Percentiles rank a stretch among this genome's conserved stretches.
Conservation (phyloP, 1,140 invertebrate genomes). For the Drosophila sucinea region DNA sequence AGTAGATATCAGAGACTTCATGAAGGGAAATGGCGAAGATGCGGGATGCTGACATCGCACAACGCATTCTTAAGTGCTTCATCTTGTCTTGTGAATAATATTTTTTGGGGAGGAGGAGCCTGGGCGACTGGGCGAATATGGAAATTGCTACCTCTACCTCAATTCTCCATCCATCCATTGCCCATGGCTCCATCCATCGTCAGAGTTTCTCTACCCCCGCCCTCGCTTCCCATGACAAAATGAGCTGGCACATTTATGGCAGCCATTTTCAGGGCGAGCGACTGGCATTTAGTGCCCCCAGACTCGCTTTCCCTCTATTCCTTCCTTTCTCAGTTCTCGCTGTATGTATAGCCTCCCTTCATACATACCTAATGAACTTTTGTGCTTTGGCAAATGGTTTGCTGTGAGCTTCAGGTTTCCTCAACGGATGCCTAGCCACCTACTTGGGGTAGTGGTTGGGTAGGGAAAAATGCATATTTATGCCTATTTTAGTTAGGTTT, state of each 20-base stretch:
- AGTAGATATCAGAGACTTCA: slow-evolving; percentile 55
- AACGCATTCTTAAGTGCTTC: slow-evolving; percentile 77
- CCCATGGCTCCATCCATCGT: background rate
- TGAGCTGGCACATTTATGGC: slow-evolving; percentile 79
- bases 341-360: slow-evolving; percentile 25
- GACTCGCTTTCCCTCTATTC: slow-evolving; percentile 12
- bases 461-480: slow-evolving; percentile 49
- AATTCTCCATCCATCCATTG: slow-evolving; percentile 16
- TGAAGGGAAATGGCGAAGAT: slow-evolving; percentile 1
- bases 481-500: slow-evolving; percentile 34
- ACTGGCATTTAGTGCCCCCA: slow-evolving; percentile 59
- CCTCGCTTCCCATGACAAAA: slow-evolving; percentile 35
- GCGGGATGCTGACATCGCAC: slow-evolving; percentile 62
- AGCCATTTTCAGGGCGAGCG: slow-evolving; percentile 65
- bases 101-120: slow-evolving; percentile 43
- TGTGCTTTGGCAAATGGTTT: slow-evolving; percentile 39
- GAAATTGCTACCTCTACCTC: slow-evolving; percentile 52
- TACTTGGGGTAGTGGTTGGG: background rate
- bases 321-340: background rate
- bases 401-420: slow-evolving; percentile 39
- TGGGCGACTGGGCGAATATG: slow-evolving; percentile 47
- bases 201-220: background rate
- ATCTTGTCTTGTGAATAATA: slow-evolving; percentile 76
- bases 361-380: slow-evolving; percentile 78
- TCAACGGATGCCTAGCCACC: slow-evolving; percentile 5